phyloP scores from a whole-genome alignment of 2,797 vertebrate species.

The Pogoniulus pusillus region DNA sequence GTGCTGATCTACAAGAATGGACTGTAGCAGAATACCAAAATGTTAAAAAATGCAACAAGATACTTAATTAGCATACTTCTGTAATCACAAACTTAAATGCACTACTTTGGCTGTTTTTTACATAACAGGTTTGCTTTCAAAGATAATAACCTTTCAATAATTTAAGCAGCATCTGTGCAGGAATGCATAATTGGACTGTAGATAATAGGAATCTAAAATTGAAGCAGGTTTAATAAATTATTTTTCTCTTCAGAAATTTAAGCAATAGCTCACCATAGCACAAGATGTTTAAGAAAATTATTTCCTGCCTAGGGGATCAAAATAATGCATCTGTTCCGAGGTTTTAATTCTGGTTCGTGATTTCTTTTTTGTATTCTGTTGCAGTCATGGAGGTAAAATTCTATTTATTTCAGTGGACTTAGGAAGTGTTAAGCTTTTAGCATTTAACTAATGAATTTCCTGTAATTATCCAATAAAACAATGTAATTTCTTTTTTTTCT shows the following conservation, averaged over 20 bases:
- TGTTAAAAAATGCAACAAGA: slow-evolving; percentile 53
- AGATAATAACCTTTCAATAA: slow-evolving; percentile 64
- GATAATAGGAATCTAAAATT: slow-evolving; percentile 56
- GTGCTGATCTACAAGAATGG: not conserved
- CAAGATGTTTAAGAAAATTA: not conserved
- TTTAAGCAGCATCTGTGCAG: slow-evolving; percentile 54
- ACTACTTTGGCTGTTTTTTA: slow-evolving; percentile 54
- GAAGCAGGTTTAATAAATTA: slow-evolving; percentile 29
- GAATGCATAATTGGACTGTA: slow-evolving; percentile 59
- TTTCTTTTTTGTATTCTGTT: not conserved
- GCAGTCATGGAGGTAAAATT: not conserved
- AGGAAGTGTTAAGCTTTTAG: not conserved
- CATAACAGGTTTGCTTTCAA: slow-evolving; percentile 55
- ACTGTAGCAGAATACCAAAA: slow-evolving; percentile 47
- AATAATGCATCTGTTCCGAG: not conserved
- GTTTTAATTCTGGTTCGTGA: not conserved
- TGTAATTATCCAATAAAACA: slow-evolving; percentile 4
- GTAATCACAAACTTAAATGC: slow-evolving; percentile 65
- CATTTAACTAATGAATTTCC: not conserved
- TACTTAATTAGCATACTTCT: slow-evolving; percentile 59
- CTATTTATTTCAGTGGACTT: not conserved
- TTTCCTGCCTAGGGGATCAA: not conserved
- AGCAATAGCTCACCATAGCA: not conserved
- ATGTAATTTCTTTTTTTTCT: not conserved
- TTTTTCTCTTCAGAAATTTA: slow-evolving; percentile 37